phyloP scores from a whole-genome alignment of 2,113 vertebrate species.

The Halcyon senegalensis region DNA sequence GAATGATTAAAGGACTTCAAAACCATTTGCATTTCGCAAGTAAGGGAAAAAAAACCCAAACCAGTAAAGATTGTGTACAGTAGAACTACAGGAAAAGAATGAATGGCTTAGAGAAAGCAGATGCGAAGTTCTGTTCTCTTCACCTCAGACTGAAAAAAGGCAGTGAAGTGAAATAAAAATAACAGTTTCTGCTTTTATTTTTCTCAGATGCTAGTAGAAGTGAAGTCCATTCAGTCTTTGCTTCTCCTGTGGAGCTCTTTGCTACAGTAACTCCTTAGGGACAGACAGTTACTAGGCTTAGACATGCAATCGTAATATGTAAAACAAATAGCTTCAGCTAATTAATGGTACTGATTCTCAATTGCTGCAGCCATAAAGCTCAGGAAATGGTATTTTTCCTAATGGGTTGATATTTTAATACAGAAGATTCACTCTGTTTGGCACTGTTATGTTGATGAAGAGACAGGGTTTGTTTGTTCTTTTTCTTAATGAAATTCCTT shows the following conservation, averaged over 20 bases:
- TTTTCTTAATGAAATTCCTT: not conserved
- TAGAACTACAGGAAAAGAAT: not conserved
- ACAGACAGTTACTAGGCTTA: constrained; percentile 8
- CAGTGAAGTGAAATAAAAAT: not conserved
- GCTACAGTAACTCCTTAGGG: not conserved
- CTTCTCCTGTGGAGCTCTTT: not conserved
- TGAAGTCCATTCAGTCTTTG: not conserved
- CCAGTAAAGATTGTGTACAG: not conserved
- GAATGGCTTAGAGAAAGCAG: not conserved
- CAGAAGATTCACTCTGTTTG: not conserved
- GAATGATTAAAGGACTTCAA: not conserved
- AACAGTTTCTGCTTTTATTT: not conserved
- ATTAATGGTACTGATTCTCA: constrained; percentile 33
- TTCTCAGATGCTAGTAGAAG: not conserved
- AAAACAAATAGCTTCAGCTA: constrained; percentile 35
- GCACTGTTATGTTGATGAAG: not conserved
- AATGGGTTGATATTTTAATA: not conserved
- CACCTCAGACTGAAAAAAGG: not conserved
- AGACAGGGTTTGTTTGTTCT: not conserved
- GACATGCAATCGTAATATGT: not conserved
- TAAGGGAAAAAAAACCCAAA: not conserved
- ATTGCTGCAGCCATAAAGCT: not conserved
- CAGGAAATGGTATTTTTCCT: not conserved
- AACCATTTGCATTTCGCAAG: not conserved
- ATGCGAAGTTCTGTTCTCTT: not conserved